Evolutionary conservation across 2,797 vertebrate species (phyloP), one percentile per base, ranked within the genome.

Genomic region (Periophthalmus magnuspinnatus): DNA sequence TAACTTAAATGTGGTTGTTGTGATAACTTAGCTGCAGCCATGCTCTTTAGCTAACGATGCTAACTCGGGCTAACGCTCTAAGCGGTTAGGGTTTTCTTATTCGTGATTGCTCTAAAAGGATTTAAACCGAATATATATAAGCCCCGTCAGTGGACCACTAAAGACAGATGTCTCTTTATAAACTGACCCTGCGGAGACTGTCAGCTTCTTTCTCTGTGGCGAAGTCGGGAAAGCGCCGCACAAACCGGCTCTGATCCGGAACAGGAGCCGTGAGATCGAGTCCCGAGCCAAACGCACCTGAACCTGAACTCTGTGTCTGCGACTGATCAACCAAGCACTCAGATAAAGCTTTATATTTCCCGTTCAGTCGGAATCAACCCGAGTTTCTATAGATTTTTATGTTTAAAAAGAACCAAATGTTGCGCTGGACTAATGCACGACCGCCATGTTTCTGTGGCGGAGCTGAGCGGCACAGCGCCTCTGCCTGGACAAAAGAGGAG

Each of bases 51-150:
- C 82, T 88, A 87, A 71, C 80, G 32, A 14, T 59, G 56, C 41
- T 1, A 33, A 88, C 86, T 87, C 83, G 77, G 10, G 90, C 88
- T 90, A 89, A 78, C 57, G 1, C 22, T 76, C 69, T 78, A 75
- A 75, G 80, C 52, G 32, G 9, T 17, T 2, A 61, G n/a, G 11
- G 38, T 41, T 38, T 14, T 2, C 32, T 8, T 0, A 19, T 58
- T 10, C 7, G 54, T 2, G 8, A 3, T 38, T 36, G 8, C 66
- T 32, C 11, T 8, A 1, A 6, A n/a, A 5, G 10, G 32, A 3
- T 33, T 32, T 47, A 5, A 2, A n/a, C 1, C 28, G 0, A 7
- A 4, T 36, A 8, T n/a, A 5, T 13, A 14, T 50, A 11, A 70
- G 6, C 38, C 32, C 3, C 8, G 0, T 1, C 6, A 5, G 11